Conservation (phyloP, 2,113 vertebrate species). For the Myiagra hebetior region DNA sequence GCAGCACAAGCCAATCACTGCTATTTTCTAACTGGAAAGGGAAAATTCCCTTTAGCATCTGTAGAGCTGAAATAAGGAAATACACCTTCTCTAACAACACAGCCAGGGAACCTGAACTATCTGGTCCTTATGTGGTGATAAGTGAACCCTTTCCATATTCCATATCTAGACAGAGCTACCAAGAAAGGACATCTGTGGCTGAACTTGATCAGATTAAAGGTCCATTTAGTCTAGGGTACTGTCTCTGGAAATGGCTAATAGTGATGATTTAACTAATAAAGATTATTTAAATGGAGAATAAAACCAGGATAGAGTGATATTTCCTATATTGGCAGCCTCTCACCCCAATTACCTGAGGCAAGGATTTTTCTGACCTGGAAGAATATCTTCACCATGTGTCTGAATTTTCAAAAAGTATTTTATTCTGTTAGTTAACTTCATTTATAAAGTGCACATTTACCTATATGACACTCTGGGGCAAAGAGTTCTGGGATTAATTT, state of each 20-base stretch:
- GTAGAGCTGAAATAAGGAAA: neutral
- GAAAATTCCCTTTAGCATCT: neutral
- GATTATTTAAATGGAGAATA: neutral
- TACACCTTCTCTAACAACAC: neutral
- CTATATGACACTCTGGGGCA: neutral
- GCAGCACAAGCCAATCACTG: neutral
- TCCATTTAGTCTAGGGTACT: neutral
- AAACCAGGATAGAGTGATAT: neutral
- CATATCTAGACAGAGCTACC: neutral
- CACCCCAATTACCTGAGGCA: neutral
- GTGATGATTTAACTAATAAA: neutral
- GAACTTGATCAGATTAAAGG: neutral
- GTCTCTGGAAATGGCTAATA: neutral
- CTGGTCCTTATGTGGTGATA: neutral
- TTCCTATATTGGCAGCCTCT: neutral
- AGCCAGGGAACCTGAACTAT: neutral
- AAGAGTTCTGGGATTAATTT: neutral
- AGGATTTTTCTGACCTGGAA: neutral
- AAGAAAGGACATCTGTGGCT: neutral
- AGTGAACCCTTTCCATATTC: neutral
- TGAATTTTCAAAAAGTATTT: neutral
- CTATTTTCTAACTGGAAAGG: neutral
- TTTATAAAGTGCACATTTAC: neutral
- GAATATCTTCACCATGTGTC: rapidly evolving
- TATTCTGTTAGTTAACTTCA: neutral